Evolutionary conservation across 2,888 invertebrate genomes (phyloP), one percentile per base, ranked within the genome.

Genomic region (Drosophila rellima): DNA sequence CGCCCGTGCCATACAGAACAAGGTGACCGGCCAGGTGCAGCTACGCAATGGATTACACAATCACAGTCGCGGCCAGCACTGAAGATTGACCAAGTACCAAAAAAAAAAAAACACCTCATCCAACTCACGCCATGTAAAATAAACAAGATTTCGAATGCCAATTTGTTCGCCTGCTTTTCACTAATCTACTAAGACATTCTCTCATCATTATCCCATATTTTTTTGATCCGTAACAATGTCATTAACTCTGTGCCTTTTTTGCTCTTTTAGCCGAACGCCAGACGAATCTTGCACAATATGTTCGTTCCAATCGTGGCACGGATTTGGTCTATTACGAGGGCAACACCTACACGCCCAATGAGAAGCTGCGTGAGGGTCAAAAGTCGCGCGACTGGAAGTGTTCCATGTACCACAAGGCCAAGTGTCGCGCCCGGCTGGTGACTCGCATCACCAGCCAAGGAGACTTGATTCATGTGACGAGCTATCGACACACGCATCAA

Each of bases 291-390:
- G 85, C 77, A 0, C 77, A 82, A 26, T 86, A 86, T 60, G 85
- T 86, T 40, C 73, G 79, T 3, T 86, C 85, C 10, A 79, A 73
- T 40, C 90, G 92, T 17, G 92, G 92, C 48, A 92, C 92, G 17
- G 88, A 90, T 55, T 59, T 92, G 57, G 90, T 92, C 20, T 75
- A 89, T 44, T 86, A 88, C 59, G 84, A 90, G 65, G 83, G 86
- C 37, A 92, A 93, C 68, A 92, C 92, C 0, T 93, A 91, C 62
- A 93, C 93, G 11, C 93, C 93, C 33, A 93, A 93, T 59, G 91
- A 92, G 44, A 92, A 91, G 77, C 62, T 82, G 26, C 86, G 88
- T 18, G 85, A 83, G 13, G 92, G 91, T 3, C 91, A 90, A 33
- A 87, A 84, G 13, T 90, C 90, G 6, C 89, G 92, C 0, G 91